Conservation (phyloP, 2,888 invertebrate genomes). For the Pachycephus smyrnensis region DNA sequence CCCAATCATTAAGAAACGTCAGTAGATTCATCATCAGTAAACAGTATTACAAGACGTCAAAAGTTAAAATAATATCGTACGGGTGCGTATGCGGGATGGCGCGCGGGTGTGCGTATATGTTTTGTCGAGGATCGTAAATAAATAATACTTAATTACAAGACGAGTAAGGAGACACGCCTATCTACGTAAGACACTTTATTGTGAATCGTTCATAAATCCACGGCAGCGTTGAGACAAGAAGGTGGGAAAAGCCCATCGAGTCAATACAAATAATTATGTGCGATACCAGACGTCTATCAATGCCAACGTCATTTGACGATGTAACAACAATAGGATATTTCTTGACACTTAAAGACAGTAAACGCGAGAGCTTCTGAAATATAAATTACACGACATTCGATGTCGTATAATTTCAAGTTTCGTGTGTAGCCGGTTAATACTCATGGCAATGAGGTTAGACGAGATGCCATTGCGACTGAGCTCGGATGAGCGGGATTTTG, state of each 20-base stretch:
- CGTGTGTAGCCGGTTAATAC: background rate
- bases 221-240: background rate
- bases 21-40: background rate
- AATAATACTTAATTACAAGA: background rate
- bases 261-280: background rate
- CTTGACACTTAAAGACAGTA: background rate
- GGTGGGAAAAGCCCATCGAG: background rate
- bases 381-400: slow-evolving; percentile 25
- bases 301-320: background rate
- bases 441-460: slow-evolving; percentile 57
- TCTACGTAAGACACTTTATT: background rate
- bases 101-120: background rate
- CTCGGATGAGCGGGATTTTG: slow-evolving; percentile 64
- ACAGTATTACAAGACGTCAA: slow-evolving; percentile 3
- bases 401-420: slow-evolving; percentile 15
- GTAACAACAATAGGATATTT: background rate
- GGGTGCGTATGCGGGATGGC: background rate
- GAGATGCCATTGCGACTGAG: slow-evolving; percentile 62
- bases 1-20: background rate
- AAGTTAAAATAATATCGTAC: background rate
- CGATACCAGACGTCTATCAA: background rate
- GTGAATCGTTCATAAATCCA: background rate
- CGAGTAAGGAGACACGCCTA: background rate
- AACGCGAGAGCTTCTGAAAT: background rate
- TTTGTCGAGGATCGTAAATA: background rate